A percentile compares a stretch with the other conserved stretches of the same genome.
These are phyloP conservation scores for Pluvianellus socialis DNA, from an alignment of 2,113 vertebrate species.

Conservation along the genomic window DNA sequence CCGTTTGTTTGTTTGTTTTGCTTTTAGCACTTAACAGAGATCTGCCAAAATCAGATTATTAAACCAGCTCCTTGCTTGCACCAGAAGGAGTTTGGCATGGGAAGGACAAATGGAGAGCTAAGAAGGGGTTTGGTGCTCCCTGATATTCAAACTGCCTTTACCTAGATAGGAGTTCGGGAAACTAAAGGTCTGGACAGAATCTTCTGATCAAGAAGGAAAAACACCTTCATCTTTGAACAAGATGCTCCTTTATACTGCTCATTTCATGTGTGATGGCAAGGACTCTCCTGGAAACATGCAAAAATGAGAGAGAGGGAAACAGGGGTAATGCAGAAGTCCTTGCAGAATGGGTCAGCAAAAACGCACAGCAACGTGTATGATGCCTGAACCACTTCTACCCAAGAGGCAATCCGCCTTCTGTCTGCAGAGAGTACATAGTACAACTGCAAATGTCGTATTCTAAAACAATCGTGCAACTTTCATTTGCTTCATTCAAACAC, in stretches of 20 bases:
- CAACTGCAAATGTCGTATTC: background rate
- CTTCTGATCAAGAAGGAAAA: background rate
- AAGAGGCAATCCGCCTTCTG: background rate
- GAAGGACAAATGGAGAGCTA: background rate
- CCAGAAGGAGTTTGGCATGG: background rate
- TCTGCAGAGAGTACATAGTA: background rate
- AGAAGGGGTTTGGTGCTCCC: background rate
- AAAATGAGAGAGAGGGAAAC: background rate
- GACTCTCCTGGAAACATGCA: background rate
- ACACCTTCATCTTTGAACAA: background rate
- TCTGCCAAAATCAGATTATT: background rate
- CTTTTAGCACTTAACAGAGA: background rate
- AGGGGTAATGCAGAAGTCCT: background rate
- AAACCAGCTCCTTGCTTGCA: background rate
- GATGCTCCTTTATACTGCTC: background rate
- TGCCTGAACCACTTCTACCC: background rate
- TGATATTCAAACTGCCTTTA: background rate
- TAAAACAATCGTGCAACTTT: background rate
- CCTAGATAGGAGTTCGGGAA: background rate
- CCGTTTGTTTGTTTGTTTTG: background rate
- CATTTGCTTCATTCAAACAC: background rate
- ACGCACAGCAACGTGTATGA: rapidly evolving
- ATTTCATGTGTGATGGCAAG: background rate
- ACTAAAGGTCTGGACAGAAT: background rate
- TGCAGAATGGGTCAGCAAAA: background rate